Evolutionary conservation across 2,113 vertebrate genomes (phyloP).

Genomic region (Lontra canadensis): DNA sequence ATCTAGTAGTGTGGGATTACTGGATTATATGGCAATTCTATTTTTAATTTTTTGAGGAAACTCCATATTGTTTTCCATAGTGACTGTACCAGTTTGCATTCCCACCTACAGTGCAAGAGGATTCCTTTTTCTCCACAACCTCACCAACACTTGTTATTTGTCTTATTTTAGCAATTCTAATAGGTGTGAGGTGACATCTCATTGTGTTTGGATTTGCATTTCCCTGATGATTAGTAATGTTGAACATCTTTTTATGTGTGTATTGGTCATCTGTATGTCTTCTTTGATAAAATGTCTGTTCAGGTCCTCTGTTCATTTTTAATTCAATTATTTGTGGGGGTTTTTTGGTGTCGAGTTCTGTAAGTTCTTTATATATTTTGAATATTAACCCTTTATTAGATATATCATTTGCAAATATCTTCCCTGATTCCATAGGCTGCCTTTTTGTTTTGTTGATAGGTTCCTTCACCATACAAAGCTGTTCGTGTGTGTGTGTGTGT

Average conservation of each 20-base stretch:
- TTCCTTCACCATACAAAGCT: neutral
- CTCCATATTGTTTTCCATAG: neutral
- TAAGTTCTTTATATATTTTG: neutral
- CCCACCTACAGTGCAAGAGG: neutral
- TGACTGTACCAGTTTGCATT: neutral
- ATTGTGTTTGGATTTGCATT: neutral
- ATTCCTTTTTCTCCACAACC: neutral
- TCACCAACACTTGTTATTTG: neutral
- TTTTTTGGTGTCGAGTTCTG: neutral
- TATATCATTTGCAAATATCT: neutral
- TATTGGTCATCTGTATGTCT: neutral
- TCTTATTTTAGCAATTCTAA: neutral
- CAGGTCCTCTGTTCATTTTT: neutral
- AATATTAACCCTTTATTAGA: neutral
- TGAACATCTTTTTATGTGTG: neutral
- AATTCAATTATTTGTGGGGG: neutral
- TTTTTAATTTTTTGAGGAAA: neutral
- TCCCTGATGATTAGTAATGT: neutral
- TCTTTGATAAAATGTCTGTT: neutral
- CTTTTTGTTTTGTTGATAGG: neutral
- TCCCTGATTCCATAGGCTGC: neutral
- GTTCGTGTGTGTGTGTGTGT: too few relatives aligned
- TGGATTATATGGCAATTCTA: neutral
- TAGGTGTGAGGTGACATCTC: neutral
- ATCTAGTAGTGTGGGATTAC: neutral